These are phyloP conservation scores for Chelmon rostratus DNA, from an alignment of 2,797 vertebrate species.

Conservation along the genomic window DNA sequence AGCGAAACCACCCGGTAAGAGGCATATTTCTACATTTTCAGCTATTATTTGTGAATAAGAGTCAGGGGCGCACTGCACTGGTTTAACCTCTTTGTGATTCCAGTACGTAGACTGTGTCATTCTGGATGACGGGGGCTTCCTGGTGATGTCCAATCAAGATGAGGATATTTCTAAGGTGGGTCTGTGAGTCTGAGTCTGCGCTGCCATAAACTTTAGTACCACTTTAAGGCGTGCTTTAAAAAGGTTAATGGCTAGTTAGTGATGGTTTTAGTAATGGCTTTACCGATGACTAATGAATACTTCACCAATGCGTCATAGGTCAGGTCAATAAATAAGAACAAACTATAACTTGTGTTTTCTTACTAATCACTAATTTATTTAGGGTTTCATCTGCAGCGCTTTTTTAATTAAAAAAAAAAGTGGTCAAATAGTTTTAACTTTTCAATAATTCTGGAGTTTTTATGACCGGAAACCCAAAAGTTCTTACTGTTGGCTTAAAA, in stretches of 20 bases:
- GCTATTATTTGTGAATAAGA: neutral
- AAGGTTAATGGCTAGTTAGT: neutral
- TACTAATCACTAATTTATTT: too few relatives aligned
- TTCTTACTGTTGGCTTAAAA: too few relatives aligned
- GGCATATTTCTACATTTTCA: neutral
- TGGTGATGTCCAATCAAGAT: constrained; percentile 96
- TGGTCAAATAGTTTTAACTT: too few relatives aligned
- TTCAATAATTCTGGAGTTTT: too few relatives aligned
- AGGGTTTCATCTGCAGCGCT: too few relatives aligned
- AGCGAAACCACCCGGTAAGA: constrained; percentile 90
- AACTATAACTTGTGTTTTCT: too few relatives aligned
- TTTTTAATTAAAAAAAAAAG: too few relatives aligned
- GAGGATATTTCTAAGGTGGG: constrained; percentile 90
- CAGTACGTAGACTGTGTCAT: constrained; percentile 95
- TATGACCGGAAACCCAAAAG: too few relatives aligned
- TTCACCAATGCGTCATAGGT: neutral
- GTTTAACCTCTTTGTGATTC: constrained; percentile 44
- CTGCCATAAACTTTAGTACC: too few relatives aligned
- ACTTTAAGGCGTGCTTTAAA: neutral
- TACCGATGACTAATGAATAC: neutral
- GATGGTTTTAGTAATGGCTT: neutral
- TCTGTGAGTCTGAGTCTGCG: too few relatives aligned
- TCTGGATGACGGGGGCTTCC: constrained; percentile 96
- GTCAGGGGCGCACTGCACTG: neutral
- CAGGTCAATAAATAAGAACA: neutral